phyloP scores from a whole-genome alignment of 2,888 invertebrate species.

The Cryptus viduatorius region DNA sequence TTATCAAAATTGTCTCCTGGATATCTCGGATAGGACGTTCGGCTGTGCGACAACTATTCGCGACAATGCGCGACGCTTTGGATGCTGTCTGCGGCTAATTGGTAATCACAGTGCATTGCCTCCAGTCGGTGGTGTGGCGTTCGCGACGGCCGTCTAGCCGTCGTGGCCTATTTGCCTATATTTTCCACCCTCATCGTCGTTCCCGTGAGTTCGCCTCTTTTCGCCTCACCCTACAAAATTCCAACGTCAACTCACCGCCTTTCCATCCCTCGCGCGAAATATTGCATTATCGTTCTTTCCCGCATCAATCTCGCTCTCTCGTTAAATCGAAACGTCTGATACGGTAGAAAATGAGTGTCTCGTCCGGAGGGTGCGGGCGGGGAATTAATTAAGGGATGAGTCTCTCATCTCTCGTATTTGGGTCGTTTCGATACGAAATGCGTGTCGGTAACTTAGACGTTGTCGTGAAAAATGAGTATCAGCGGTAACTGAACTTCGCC shows the following conservation, averaged over 20 bases:
- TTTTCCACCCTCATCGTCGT: slow-evolving; percentile 76
- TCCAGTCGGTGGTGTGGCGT: slow-evolving; percentile 60
- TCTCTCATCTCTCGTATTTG: slow-evolving; percentile 51
- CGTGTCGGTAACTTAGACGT: not conserved
- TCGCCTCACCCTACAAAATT: not conserved
- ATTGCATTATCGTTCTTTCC: slow-evolving; percentile 55
- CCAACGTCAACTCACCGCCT: not conserved
- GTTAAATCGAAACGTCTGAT: slow-evolving; percentile 6
- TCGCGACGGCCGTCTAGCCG: slow-evolving; percentile 75
- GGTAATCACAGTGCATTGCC: slow-evolving; percentile 80
- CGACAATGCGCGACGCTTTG: slow-evolving; percentile 56
- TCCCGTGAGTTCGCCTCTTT: slow-evolving; percentile 49
- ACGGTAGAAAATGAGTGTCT: slow-evolving; percentile 43
- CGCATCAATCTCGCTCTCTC: slow-evolving; percentile 33
- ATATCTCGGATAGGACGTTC: too few species aligned
- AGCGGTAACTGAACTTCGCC: not conserved
- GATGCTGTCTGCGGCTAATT: slow-evolving; percentile 73
- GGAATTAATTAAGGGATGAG: slow-evolving; percentile 48
- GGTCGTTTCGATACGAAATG: slow-evolving; percentile 64
- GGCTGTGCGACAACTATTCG: slow-evolving; percentile 39
- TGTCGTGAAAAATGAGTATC: not conserved
- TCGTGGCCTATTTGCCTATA: slow-evolving; percentile 80
- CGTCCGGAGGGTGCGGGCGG: slow-evolving; percentile 1
- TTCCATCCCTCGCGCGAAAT: slow-evolving; percentile 55
- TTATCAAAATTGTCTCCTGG: too few species aligned